Evolutionary conservation across 1,140 invertebrate species (phyloP), one percentile per base, ranked within the genome.

Genomic region (Aphelenchoides besseyi): DNA sequence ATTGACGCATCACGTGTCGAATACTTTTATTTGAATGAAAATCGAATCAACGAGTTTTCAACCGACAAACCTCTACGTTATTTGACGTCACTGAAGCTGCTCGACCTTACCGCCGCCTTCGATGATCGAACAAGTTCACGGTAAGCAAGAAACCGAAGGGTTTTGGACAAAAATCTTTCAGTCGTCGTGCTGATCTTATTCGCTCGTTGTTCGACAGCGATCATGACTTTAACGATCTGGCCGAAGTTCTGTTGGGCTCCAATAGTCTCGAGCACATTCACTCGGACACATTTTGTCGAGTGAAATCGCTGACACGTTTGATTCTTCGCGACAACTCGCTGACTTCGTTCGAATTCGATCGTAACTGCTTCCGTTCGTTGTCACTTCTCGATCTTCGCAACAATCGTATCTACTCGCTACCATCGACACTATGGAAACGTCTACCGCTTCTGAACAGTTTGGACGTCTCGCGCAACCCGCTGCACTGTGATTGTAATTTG

Each of bases 381-480:
- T 54, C 28, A 35, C 33, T 33, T 3, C 59, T 76, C 8, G 62
- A 72, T 41, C 52, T 77, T 18, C 66, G 63, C 36, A 68, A 69
- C 9, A 71, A 68, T 29, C 29, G 29, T 8, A 52, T 77, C 33
- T 23, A 18, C 29, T 28, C 59, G n/a, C 37, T 77, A 23, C 70
- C 75, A 9, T 12, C 52, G 3, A 32, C 57, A 8, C 33, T 76
- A 28, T 77, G 67, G 59, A 72, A 77, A 12, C 35, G 41, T 41
- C 52, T 73, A 3, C 63, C 70, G 8, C 53, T 52, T 5, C 5
- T 78, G 16, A 72, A 64, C 30, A 37, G 12, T 12, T 28, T 78
- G 2, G 76, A 78, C 61, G 35, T 78, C 29, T 78, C 76, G n/a
- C 33, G 59, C 9, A 78, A 78, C 66, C 76, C 76, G 1, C 23